Percentiles rank a stretch among this genome's conserved stretches.
These are phyloP conservation scores for Sterna hirundo DNA, from an alignment of 2,113 vertebrate genomes.

Conservation along the genomic window DNA sequence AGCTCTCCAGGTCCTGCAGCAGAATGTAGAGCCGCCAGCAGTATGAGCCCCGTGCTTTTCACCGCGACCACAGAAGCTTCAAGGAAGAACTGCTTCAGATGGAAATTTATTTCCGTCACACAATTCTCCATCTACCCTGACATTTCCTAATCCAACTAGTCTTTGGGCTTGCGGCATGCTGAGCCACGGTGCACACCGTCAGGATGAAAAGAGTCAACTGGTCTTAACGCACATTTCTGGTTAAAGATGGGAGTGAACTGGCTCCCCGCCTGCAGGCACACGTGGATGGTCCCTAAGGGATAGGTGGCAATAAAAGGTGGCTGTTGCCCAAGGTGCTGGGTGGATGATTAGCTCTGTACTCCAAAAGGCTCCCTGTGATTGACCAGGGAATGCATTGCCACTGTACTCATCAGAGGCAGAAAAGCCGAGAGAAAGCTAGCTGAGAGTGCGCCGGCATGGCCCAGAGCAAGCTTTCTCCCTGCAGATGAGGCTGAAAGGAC, in stretches of 20 bases:
- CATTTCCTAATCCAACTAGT: neutral
- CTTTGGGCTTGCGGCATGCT: neutral
- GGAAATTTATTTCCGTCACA: neutral
- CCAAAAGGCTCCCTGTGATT: too few species aligned
- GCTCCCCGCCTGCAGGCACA: neutral
- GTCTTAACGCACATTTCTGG: neutral
- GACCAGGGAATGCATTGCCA: neutral
- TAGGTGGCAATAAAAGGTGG: neutral
- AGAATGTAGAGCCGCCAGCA: neutral
- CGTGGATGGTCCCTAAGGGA: neutral
- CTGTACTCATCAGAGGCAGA: neutral
- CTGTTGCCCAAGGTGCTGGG: neutral
- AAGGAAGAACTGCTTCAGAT: neutral
- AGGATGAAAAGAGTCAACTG: neutral
- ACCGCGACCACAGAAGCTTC: neutral
- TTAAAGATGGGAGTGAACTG: neutral
- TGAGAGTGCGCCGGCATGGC: neutral
- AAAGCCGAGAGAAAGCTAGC: neutral
- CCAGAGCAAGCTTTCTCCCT: neutral
- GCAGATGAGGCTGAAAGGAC: neutral
- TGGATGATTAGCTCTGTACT: neutral
- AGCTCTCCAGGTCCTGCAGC: constrained; percentile 91
- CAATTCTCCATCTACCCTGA: neutral
- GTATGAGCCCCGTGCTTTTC: neutral
- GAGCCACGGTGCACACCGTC: neutral